phyloP scores from a whole-genome alignment of 2,113 vertebrate genomes.

The Brachyhypopomus occidentalis region DNA sequence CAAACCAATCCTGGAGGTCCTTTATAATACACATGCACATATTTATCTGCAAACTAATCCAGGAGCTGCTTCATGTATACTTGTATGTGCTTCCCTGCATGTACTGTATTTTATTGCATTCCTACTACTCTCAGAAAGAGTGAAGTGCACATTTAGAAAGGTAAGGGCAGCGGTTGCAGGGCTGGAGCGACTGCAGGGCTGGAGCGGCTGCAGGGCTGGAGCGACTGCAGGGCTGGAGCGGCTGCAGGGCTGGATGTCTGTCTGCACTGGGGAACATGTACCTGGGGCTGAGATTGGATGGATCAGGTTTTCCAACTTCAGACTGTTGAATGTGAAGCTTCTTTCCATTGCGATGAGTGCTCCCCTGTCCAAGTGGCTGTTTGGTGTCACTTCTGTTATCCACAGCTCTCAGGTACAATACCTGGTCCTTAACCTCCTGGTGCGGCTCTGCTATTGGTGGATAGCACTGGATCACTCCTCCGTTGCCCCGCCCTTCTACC shows the following conservation, averaged over 20 bases:
- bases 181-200: too few relatives aligned
- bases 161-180: too few relatives aligned
- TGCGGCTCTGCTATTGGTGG: slow-evolving; percentile 42
- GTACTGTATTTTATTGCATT: neutral
- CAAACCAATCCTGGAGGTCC: too few relatives aligned
- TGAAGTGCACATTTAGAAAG: too few relatives aligned
- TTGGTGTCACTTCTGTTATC: slow-evolving; percentile 18
- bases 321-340: slow-evolving; percentile 62
- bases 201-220: neutral
- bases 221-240: neutral
- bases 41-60: too few relatives aligned
- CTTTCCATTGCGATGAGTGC: slow-evolving; percentile 24
- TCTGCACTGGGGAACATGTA: slow-evolving; percentile 44
- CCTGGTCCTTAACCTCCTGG: slow-evolving; percentile 26
- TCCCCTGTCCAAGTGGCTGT: slow-evolving; percentile 15
- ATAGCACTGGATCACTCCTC: slow-evolving; percentile 45
- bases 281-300: slow-evolving; percentile 74
- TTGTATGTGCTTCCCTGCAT: neutral
- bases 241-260: slow-evolving; percentile 1
- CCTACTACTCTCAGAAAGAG: too few relatives aligned
- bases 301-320: slow-evolving; percentile 65
- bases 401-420: slow-evolving; percentile 19
- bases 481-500: slow-evolving; percentile 45
- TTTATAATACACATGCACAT: too few relatives aligned
- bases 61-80: too few relatives aligned